Conservation (phyloP, 1,140 invertebrate species). For the Polypedilum vanderplanki region DNA sequence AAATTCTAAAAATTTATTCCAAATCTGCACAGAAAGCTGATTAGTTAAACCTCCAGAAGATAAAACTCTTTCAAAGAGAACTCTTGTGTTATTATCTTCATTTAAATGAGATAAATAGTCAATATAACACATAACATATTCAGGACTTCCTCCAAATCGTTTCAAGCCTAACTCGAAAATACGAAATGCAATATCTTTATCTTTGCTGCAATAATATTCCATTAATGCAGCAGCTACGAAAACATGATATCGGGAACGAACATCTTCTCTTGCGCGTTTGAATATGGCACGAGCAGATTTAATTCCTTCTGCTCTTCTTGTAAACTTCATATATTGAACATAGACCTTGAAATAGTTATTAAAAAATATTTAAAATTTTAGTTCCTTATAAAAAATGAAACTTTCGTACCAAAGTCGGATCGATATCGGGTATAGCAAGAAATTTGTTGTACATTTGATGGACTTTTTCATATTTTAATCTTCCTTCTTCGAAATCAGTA, state of each 20-base stretch:
- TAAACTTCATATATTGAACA: slow-evolving; percentile 99
- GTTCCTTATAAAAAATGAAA: slow-evolving; percentile 30
- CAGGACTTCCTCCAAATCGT: slow-evolving; percentile 88
- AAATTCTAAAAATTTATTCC: slow-evolving; percentile 97
- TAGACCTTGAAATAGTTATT: slow-evolving; percentile 59
- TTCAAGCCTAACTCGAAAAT: slow-evolving; percentile 98
- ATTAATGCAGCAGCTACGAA: slow-evolving; percentile 95
- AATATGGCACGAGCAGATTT: slow-evolving; percentile 92
- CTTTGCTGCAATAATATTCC: slow-evolving; percentile 99
- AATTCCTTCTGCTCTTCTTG: slow-evolving; percentile 92
- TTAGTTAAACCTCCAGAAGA: slow-evolving; percentile 86
- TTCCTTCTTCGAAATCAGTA: slow-evolving; percentile 96
- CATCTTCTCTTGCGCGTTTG: slow-evolving; percentile 89
- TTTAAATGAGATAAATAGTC: slow-evolving; percentile 97
- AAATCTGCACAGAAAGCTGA: slow-evolving; percentile 95
- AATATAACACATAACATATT: slow-evolving; percentile 93
- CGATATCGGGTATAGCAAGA: slow-evolving; percentile 79
- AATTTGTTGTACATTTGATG: slow-evolving; percentile 94
- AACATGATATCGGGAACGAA: slow-evolving; percentile 78
- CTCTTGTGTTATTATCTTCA: slow-evolving; percentile 98
- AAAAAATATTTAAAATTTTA: slow-evolving; percentile 31
- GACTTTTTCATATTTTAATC: slow-evolving; percentile 95
- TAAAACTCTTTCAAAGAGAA: slow-evolving; percentile 93
- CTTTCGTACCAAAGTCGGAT: slow-evolving; percentile 87
- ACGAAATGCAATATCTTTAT: slow-evolving; percentile 95